Evolutionary conservation across 1,140 invertebrate species (phyloP).

Genomic region (Bombus consobrinus): DNA sequence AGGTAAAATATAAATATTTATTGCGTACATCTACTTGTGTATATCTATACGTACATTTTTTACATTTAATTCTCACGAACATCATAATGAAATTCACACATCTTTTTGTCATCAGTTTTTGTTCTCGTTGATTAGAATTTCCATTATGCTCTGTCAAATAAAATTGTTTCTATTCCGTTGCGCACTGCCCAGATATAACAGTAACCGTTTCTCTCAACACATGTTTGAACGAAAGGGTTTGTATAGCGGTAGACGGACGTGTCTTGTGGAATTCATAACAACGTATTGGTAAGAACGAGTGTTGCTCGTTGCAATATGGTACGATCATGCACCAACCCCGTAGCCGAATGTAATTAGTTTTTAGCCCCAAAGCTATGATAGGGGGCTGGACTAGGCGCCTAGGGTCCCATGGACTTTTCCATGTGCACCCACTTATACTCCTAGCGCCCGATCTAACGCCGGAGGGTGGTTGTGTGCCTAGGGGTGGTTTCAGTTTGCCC

Average conservation of each 20-base stretch:
- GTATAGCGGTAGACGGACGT: not conserved
- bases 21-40: not conserved
- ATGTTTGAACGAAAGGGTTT: not conserved
- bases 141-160: no score
- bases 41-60: not conserved
- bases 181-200: no score
- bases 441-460: conserved; percentile 47
- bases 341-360: conserved; percentile 80
- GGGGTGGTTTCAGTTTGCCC: conserved; percentile 76
- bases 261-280: conserved; percentile 67
- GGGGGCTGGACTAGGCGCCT: conserved; percentile 62
- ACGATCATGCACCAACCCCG: conserved; percentile 67
- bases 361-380: conserved; percentile 78
- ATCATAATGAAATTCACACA: not conserved
- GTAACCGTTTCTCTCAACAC: not conserved
- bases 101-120: not conserved
- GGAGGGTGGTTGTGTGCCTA: conserved; percentile 64
- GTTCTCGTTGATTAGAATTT: not conserved
- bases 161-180: no score
- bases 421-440: conserved; percentile 47
- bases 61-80: not conserved
- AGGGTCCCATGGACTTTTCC: conserved; percentile 52
- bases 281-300: conserved; percentile 61
- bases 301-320: conserved; percentile 75
- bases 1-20: not conserved